Percentiles rank a stretch among this genome's conserved stretches.
Conservation (phyloP, 2,888 invertebrate species). For the Caenorhabditis doughertyi region DNA sequence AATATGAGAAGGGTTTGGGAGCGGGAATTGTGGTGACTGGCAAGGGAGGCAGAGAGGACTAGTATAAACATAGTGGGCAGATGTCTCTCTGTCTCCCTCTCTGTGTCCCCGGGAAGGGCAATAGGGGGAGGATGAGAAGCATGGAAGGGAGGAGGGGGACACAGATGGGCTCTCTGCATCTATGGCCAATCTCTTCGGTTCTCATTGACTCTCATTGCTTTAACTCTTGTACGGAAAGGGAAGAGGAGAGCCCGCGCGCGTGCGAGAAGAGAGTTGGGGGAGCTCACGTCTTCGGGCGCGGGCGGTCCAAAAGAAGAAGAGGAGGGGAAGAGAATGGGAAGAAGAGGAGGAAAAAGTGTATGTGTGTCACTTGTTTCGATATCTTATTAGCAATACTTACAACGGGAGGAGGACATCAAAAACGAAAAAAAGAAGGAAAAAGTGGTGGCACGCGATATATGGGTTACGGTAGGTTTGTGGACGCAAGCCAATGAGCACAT, state of each 20-base stretch:
- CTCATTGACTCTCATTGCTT: conserved; percentile 1
- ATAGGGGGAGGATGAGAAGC: neutral
- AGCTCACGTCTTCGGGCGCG: conserved; percentile 31
- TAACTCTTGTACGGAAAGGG: conserved; percentile 10
- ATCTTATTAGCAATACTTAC: conserved; percentile 50
- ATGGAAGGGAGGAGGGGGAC: conserved; percentile 17
- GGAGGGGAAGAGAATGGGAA: neutral
- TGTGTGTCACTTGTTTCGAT: conserved; percentile 19
- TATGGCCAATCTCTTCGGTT: neutral
- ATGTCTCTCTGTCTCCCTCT: conserved; percentile 1
- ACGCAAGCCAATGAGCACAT: too few relatives aligned
- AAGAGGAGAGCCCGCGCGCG: neutral
- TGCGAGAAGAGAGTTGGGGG: too few relatives aligned
- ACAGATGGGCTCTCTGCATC: conserved; percentile 57
- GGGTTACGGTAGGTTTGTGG: neutral
- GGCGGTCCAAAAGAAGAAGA: neutral
- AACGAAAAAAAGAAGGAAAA: neutral
- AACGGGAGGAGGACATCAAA: conserved; percentile 5
- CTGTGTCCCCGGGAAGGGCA: conserved; percentile 32
- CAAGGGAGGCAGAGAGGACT: neutral
- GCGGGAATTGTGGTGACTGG: conserved; percentile 18
- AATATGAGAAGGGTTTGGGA: neutral
- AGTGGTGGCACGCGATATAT: neutral
- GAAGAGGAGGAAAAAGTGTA: neutral
- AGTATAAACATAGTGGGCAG: conserved; percentile 32